Evolutionary conservation across 2,797 vertebrate species (phyloP), one percentile per base, ranked within the genome.

Genomic region (Capromys pilorides): DNA sequence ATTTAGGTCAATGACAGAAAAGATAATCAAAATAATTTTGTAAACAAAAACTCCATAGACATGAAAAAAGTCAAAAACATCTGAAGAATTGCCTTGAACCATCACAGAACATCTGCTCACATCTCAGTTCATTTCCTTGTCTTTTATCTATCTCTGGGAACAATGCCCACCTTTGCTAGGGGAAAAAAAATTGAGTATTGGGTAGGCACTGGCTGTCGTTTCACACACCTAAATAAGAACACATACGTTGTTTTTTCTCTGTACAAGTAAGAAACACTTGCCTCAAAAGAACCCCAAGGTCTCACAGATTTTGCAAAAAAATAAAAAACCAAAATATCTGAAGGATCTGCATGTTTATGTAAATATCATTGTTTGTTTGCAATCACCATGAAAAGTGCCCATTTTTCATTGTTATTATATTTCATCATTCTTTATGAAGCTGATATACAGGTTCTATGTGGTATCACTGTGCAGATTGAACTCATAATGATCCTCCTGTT

Each of bases 71-170:
- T 13, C 57, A 36, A 22, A 59, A 57, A 36, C 49, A 57, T 51
- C 4, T 80, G 4, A n/a, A 80, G 33, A 80, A 57, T 24, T 54
- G 57, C 41, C 21, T 71, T 69, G 36, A 87, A 59, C 71, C 45
- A 54, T 94, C 36, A 94, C 3, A 61, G 4, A 75, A n/a, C 86
- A 84, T 88, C 84, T 90, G 39, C 84, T 87, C 84, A 57, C 87
- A 82, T 84, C 14, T 92, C 45, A 49, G 6, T 57, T 75, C 51
- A 6, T 13, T 54, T 41, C 16, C 28, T 61, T 67, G 16, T 69
- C 79, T 94, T 94, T 80, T 57, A 69, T 77, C 18, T 61, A 80
- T 49, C 59, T 86, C 45, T 94, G 49, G 28, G 62, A 69, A 90
- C 13, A 49, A 49, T 24, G 26, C 12, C 26, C 13, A 31, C 13